phyloP scores from a whole-genome alignment of 92 coral and sea anemone species.

The Actinernus sp. region DNA sequence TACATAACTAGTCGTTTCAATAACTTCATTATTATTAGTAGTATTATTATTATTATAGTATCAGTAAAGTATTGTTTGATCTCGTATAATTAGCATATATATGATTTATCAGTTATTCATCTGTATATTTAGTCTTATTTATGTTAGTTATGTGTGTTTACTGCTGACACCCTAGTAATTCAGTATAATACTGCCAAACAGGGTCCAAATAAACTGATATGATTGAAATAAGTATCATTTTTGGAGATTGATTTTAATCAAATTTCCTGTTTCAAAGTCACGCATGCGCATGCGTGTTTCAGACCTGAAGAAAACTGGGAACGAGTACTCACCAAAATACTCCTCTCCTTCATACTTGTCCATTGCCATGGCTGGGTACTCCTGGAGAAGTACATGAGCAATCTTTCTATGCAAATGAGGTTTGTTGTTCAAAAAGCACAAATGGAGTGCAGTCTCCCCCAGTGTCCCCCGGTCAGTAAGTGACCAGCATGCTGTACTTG shows the following conservation, averaged over 20 bases:
- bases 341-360: constrained; percentile 83
- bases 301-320: not conserved
- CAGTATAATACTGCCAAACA: too few relatives aligned
- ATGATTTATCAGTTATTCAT: too few relatives aligned
- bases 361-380: constrained; percentile 82
- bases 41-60: too few relatives aligned
- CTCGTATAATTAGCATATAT: too few relatives aligned
- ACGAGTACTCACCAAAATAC: constrained; percentile 62
- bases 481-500: constrained; percentile 81
- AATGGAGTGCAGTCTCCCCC: constrained; percentile 82
- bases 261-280: not conserved
- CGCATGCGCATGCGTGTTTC: not conserved
- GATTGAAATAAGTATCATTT: too few relatives aligned
- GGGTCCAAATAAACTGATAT: too few relatives aligned
- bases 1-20: too few relatives aligned
- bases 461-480: constrained; percentile 70
- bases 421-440: constrained; percentile 75
- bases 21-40: too few relatives aligned
- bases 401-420: constrained; percentile 56
- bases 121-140: too few relatives aligned
- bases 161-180: too few relatives aligned
- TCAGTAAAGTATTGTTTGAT: too few relatives aligned
- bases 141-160: too few relatives aligned
- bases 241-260: not conserved
- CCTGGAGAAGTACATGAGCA: constrained; percentile 62